Evolutionary conservation across 2,113 vertebrate genomes (phyloP).

Genomic region (Vidua chalybeata): DNA sequence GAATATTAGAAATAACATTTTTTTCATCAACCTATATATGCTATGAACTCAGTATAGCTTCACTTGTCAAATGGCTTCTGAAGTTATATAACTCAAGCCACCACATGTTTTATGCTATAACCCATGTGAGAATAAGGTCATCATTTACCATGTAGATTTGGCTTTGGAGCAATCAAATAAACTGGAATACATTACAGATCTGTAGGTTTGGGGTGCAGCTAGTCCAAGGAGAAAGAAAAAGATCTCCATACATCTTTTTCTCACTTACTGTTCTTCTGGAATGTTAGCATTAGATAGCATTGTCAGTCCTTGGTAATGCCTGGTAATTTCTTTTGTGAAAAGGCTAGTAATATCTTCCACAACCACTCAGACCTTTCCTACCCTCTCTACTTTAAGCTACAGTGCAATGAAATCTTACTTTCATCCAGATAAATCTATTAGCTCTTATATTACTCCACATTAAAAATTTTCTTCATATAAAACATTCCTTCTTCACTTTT

Average conservation of each 20-base stretch:
- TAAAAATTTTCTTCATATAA: not conserved
- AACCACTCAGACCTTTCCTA: not conserved
- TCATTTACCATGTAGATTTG: not conserved
- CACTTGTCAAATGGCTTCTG: not conserved
- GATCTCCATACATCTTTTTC: not conserved
- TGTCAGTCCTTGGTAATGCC: not conserved
- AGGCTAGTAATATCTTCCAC: not conserved
- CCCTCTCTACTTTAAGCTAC: not conserved
- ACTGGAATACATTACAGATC: not conserved
- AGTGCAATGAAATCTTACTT: not conserved
- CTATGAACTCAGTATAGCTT: not conserved
- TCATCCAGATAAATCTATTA: not conserved
- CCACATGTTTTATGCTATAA: not conserved
- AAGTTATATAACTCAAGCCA: not conserved
- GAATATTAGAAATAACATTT: not conserved
- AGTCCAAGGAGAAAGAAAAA: not conserved
- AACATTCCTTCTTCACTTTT: not conserved
- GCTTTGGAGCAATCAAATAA: not conserved
- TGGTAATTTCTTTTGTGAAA: not conserved
- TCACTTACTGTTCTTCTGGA: not conserved
- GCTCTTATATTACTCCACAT: not conserved
- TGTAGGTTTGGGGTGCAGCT: not conserved
- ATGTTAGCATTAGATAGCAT: not conserved
- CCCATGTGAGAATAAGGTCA: not conserved
- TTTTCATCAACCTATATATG: not conserved